Evolutionary conservation across 2,113 vertebrate species (phyloP), one percentile per base, ranked within the genome.

Genomic region (Mugil cephalus): DNA sequence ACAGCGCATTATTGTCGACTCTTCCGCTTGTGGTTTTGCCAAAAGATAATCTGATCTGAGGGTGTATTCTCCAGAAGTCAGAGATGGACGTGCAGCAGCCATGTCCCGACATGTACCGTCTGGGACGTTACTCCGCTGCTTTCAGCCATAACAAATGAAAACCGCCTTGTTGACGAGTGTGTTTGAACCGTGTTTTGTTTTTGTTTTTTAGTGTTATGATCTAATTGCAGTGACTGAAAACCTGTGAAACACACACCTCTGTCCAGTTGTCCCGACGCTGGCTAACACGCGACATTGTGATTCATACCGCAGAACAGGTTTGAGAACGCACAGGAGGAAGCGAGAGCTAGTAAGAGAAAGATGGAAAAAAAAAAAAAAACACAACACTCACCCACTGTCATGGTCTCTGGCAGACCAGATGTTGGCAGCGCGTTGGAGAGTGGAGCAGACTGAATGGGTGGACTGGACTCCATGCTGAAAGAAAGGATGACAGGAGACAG

Each of bases 371-470:
- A 42, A 8, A 82, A 65, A 2, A 4, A 11, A 46, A 46, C 1
- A 17, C 10, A 30, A 30, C 77, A 96, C 97, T 96, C 91, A 99
- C 97, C 95, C 53, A 96, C 90, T 43, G 96, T 98, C 97, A 99
- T 99, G 19, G 96, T 95, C 87, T 99, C 97, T 3, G 97, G 95
- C 72, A 96, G 90, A 2, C 88, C 89, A 47, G 95, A 75, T 60
- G 95, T 87, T 60, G 95, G 94, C 83, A 96, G 80, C 36, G 87
- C 62, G 56, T 36, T 90, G 80, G 79, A 93, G 59, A 95, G 86
- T 1, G 94, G 69, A 34, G 91, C 88, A 56, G 80, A 77, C 54
- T 89, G 93, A 18, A 62, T 54, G 15, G 94, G 87, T 56, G 95
- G 87, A 80, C 90, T 93, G 74, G 92, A 90, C 86, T 97, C 96